Base-by-base conservation (phyloP, 1,140 invertebrate species). In the Philaenus spumarius region DNA sequence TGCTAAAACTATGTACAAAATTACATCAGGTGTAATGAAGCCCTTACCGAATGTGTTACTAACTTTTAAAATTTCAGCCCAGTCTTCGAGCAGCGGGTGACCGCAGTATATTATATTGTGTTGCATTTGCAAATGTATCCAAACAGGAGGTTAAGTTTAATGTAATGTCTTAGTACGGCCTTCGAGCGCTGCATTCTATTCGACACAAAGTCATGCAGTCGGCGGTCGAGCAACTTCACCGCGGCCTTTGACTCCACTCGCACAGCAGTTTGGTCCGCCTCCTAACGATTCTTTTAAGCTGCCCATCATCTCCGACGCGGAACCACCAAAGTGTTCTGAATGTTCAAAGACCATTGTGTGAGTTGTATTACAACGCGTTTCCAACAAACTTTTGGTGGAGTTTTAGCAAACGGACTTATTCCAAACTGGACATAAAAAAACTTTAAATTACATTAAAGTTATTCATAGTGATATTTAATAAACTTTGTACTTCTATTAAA, bases 291-390 rank as follows among this genome's bases (percentile, higher is more conserved):
- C 37, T 61, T 68, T 72, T 24, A 68, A 69, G 54, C 70, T 26
- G 71, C 69, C 11, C 62, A 24, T 24, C 24, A n/a, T 62, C 63
- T 68, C 64, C 67, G 73, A 66, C 64, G 72, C 69, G 63, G 78
- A 78, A 66, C 76, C 76, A 42, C 81, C 84, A 47, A 77, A 79
- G 71, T 89, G 86, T 78, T 79, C 75, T 70, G 84, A 83, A 68
- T 89, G 86, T 75, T 82, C 84, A 75, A 77, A 80, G 68, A 77
- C 80, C 70, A 86, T 89, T 72, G 82, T 86, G 86, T 89, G 86
- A 89, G 80, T 65, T 39, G 40, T 22, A 23, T 54, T 23, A 11
- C 64, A 62, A 37, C 24, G 20, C 53, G 12, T 60, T 48, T 34
- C 5, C 20, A 7, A 7, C 24, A 47, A 23, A 47, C 20, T 23